Evolutionary conservation across 1,140 invertebrate genomes (phyloP).

Genomic region (Nymphalis io): DNA sequence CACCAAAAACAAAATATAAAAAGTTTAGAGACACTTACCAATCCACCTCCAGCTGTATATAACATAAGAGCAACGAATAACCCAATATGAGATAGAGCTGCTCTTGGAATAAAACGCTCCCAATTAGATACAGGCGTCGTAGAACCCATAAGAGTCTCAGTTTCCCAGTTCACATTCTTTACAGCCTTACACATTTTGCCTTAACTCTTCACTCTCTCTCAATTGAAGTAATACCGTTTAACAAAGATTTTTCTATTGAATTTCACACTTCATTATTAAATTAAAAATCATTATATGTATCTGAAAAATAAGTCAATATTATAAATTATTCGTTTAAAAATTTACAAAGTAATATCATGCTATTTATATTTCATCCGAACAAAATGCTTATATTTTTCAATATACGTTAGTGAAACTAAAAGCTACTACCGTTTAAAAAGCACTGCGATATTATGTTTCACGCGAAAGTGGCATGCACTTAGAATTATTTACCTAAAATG

Average conservation of each 20-base stretch:
- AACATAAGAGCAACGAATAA: slow-evolving; percentile 86
- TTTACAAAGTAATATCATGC: neutral
- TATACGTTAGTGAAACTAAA: slow-evolving; percentile 19
- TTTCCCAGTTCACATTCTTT: slow-evolving; percentile 73
- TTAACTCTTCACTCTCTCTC: neutral
- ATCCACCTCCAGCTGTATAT: slow-evolving; percentile 87
- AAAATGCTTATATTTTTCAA: slow-evolving; percentile 8
- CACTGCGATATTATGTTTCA: slow-evolving; percentile 19
- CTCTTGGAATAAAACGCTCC: slow-evolving; percentile 81
- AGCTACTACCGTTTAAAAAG: slow-evolving; percentile 26
- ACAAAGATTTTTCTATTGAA: neutral
- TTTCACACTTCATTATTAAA: slow-evolving; percentile 3
- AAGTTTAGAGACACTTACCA: slow-evolving; percentile 82
- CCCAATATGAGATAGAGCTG: slow-evolving; percentile 85
- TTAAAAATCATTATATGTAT: neutral
- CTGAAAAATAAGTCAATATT: slow-evolving; percentile 1
- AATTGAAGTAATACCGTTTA: neutral
- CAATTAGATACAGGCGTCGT: slow-evolving; percentile 62
- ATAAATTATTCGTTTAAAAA: neutral
- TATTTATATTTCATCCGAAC: neutral
- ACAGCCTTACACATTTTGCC: slow-evolving; percentile 65
- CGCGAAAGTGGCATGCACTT: slow-evolving; percentile 22
- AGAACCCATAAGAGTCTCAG: slow-evolving; percentile 74
- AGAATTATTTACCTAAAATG: neutral
- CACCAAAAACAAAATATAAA: neutral